phyloP scores from a whole-genome alignment of 2,888 invertebrate species.

The Agrypnus murinus region DNA sequence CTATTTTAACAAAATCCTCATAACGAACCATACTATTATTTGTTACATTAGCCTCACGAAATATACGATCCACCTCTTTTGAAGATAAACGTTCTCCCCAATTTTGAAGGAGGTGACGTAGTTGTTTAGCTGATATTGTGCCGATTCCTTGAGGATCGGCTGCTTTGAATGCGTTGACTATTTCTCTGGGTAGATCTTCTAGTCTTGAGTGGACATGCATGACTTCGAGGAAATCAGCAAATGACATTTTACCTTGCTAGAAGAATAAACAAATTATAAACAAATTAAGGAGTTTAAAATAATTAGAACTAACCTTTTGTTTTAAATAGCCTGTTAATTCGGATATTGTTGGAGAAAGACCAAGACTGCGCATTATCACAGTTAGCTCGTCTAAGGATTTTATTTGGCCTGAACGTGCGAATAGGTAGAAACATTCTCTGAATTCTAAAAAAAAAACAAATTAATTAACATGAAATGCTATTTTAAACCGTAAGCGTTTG shows the following conservation, averaged over 20 bases:
- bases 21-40: slow-evolving; percentile 88
- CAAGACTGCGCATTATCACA: slow-evolving; percentile 95
- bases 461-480: no score
- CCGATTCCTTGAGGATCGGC: slow-evolving; percentile 85
- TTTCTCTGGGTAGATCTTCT: slow-evolving; percentile 88
- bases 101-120: slow-evolving; percentile 88
- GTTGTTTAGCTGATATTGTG: slow-evolving; percentile 85
- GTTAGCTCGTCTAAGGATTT: slow-evolving; percentile 92
- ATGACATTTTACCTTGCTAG: slow-evolving; percentile 91
- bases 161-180: slow-evolving; percentile 92
- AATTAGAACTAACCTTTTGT: slow-evolving; percentile 71
- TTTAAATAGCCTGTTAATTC: slow-evolving; percentile 90
- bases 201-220: slow-evolving; percentile 93
- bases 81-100: slow-evolving; percentile 93
- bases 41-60: slow-evolving; percentile 91
- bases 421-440: slow-evolving; percentile 96
- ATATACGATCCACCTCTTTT: slow-evolving; percentile 90
- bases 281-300: background rate
- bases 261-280: slow-evolving; percentile 41
- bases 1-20: slow-evolving; percentile 93
- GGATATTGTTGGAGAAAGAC: slow-evolving; percentile 94
- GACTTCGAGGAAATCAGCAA: slow-evolving; percentile 95
- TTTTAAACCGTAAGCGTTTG: no score
- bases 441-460: slow-evolving; percentile 85
- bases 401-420: slow-evolving; percentile 92